phyloP scores from a whole-genome alignment of 1,140 invertebrate genomes.

The Zaprionus nigranus region DNA sequence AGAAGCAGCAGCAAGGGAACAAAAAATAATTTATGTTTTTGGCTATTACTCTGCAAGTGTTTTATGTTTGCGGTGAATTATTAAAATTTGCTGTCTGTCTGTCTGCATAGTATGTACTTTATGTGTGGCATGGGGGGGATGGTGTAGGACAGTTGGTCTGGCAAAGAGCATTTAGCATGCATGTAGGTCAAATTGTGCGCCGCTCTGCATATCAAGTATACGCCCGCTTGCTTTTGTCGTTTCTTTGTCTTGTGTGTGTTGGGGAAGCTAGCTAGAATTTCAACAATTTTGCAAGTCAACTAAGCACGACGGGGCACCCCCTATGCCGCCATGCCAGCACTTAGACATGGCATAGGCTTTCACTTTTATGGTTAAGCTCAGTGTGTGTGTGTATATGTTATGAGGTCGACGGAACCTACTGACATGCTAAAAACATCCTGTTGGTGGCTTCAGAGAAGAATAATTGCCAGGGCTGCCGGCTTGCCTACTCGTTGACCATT shows the following conservation, averaged over 20 bases:
- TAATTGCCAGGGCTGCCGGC: slow-evolving; percentile 61
- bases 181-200: slow-evolving; percentile 68
- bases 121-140: background rate
- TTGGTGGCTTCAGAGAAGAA: slow-evolving; percentile 55
- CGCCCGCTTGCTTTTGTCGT: slow-evolving; percentile 55
- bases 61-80: slow-evolving; percentile 57
- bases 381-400: slow-evolving; percentile 7
- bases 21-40: slow-evolving; percentile 41
- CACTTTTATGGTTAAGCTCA: slow-evolving; percentile 37
- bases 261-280: slow-evolving; percentile 41
- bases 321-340: slow-evolving; percentile 22
- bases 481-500: slow-evolving; percentile 15
- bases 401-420: slow-evolving; percentile 8
- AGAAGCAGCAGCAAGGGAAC: background rate
- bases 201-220: slow-evolving; percentile 67
- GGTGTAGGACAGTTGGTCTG: background rate
- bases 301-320: slow-evolving; percentile 42
- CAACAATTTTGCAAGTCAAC: slow-evolving; percentile 76
- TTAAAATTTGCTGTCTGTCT: slow-evolving; percentile 48
- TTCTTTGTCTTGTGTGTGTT: slow-evolving; percentile 35
- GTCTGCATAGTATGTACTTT: no score
- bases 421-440: slow-evolving; percentile 22
- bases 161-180: slow-evolving; percentile 43
- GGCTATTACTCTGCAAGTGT: slow-evolving; percentile 31
- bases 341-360: slow-evolving; percentile 31